Evolutionary conservation across 2,888 invertebrate species (phyloP), one percentile per base, ranked within the genome.

Genomic region (Rhingia rostrata): DNA sequence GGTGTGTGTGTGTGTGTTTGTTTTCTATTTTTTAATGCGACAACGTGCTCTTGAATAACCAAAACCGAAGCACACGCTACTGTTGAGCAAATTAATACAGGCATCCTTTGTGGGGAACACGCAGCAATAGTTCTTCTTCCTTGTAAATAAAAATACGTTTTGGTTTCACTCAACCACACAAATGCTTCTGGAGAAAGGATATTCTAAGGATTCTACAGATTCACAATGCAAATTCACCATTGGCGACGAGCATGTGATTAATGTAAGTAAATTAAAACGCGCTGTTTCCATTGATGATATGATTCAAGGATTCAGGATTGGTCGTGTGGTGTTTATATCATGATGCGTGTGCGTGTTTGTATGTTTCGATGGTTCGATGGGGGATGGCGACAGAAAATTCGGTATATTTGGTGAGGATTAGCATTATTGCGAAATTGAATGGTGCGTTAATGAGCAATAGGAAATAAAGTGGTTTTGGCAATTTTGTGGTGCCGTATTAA

Each of bases 401-500:
- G 60, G 35, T 61, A 61, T 61, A 53, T 53, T 10, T 32, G 35
- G 32, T 35, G 41, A 49, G 51, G 33, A 70, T 70, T 51, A 60
- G 51, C 33, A 70, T 70, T 22, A 22, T 60, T 58, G 60, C 14
- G 47, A 45, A 63, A 64, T 61, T 63, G 53, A 82, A 66, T 61
- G 41, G 58, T 60, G 45, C 51, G 61, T 37, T 78, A 67, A 82
- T 66, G 56, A 67, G 66, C 54, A 66, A 49, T 43, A 43, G 72
- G 78, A 78, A 51, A 72, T 61, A 56, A 61, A 66, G 61, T 78
- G 82, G 66, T 78, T 72, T 66, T 54, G 51, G n/a, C 37, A 74
- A 80, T 63, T 67, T 33, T 5, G 80, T 54, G 60, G 66, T 67
- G 54, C 51, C 22, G 53, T 33, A 6, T 22, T 22, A 2, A 22